Percentiles rank a stretch among this genome's conserved stretches.
phyloP scores from a whole-genome alignment of 2,113 vertebrate genomes.

The Lynx canadensis region DNA sequence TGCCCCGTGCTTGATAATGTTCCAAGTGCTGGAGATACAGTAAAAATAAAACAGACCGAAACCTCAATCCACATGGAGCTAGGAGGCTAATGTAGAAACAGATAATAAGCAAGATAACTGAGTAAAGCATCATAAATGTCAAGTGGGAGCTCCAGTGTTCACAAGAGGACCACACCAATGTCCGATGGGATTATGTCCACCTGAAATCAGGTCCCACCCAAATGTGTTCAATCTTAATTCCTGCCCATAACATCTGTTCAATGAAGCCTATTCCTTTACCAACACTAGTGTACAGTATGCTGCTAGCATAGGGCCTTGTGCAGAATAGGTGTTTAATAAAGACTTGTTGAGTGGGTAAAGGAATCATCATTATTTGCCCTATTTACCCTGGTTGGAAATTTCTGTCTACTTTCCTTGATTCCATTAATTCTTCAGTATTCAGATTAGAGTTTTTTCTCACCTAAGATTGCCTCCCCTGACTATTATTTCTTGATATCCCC shows the following conservation, averaged over 20 bases:
- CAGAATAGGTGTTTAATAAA: constrained; percentile 2
- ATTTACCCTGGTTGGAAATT: background rate
- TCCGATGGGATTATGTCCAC: background rate
- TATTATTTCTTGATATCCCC: background rate
- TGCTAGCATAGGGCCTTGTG: background rate
- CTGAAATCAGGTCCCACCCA: background rate
- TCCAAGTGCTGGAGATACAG: background rate
- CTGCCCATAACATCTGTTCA: background rate
- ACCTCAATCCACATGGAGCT: background rate
- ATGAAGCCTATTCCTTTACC: background rate
- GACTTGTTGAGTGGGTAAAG: background rate
- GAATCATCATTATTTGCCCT: background rate
- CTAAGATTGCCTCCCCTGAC: background rate
- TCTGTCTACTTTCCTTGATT: background rate
- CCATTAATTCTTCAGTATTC: background rate
- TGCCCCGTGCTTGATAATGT: background rate
- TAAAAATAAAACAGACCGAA: background rate
- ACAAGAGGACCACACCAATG: background rate
- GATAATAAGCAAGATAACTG: background rate
- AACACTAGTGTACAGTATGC: background rate
- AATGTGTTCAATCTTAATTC: background rate
- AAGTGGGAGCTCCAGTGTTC: background rate
- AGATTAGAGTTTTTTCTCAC: background rate
- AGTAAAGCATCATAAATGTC: background rate
- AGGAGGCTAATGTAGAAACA: background rate